Percentiles rank a stretch among this genome's conserved stretches.
phyloP scores from a whole-genome alignment of 1,140 invertebrate genomes.

The Aplysia californica region DNA sequence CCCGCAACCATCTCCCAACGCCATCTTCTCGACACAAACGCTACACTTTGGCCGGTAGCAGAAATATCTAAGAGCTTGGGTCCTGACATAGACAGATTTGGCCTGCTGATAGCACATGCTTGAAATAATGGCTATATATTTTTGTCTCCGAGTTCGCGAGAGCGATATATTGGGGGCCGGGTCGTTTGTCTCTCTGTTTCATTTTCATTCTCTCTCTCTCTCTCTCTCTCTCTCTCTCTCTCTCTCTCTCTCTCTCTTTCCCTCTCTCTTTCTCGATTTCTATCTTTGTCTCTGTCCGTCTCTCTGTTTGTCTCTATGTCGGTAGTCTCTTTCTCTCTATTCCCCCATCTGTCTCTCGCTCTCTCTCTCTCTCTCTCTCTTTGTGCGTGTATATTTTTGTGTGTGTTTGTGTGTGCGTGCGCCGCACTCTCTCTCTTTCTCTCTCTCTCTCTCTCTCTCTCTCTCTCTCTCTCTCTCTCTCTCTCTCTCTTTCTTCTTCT shows the following conservation, averaged over 20 bases:
- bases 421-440: background rate
- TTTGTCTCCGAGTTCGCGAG: too few relatives aligned
- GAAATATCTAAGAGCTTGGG: background rate
- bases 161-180: too few relatives aligned
- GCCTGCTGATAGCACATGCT: background rate
- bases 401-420: too few relatives aligned
- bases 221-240: conserved; percentile 25
- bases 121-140: background rate
- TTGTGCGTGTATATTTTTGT: too few relatives aligned
- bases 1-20: too few relatives aligned
- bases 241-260: conserved; percentile 20
- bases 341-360: background rate
- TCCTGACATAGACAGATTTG: background rate
- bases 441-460: conserved; percentile 3
- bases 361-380: conserved; percentile 4
- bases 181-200: conserved; percentile 2
- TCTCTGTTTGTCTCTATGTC: background rate
- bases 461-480: conserved; percentile 15
- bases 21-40: too few relatives aligned
- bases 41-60: background rate
- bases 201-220: conserved; percentile 20
- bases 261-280: conserved; percentile 4
- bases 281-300: conserved; percentile 5
- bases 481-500: background rate
- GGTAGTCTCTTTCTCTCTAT: background rate